phyloP scores from a whole-genome alignment of 2,888 invertebrate genomes.

The Rhopalosiphum nymphaeae region DNA sequence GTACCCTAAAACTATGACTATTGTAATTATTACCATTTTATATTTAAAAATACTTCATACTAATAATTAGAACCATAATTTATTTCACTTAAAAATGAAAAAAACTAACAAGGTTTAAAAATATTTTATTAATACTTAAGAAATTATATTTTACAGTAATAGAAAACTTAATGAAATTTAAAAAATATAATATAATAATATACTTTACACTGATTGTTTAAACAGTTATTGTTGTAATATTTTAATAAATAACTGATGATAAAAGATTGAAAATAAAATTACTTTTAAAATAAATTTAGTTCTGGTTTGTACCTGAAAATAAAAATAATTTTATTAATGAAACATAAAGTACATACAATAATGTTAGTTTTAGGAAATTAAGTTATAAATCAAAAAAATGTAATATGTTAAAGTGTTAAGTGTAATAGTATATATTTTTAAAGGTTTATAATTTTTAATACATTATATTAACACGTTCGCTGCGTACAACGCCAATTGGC shows the following conservation, averaged over 20 bases:
- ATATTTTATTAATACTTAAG: conserved; percentile 5
- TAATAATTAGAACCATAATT: not conserved
- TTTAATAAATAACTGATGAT: not conserved
- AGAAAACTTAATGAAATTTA: conserved; percentile 11
- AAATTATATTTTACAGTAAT: conserved; percentile 23
- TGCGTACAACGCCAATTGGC: too few species aligned
- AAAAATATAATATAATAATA: conserved; percentile 19
- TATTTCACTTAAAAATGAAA: not conserved
- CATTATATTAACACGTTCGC: too few species aligned
- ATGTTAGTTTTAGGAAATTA: not conserved
- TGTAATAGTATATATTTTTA: too few species aligned
- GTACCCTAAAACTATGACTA: not conserved
- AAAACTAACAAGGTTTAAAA: not conserved
- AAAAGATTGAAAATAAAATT: not conserved
- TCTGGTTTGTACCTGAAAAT: conserved; percentile 40
- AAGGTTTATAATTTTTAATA: too few species aligned
- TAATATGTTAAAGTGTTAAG: not conserved
- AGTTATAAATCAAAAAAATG: not conserved
- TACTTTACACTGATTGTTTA: not conserved
- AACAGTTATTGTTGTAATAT: not conserved
- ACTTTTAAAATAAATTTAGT: conserved; percentile 22
- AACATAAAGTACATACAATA: not conserved
- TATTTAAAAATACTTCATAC: not conserved
- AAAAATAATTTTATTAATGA: not conserved
- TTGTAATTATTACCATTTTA: not conserved